Evolutionary conservation across 2,888 invertebrate species (phyloP), one percentile per base, ranked within the genome.

Genomic region (Andrena praecox): DNA sequence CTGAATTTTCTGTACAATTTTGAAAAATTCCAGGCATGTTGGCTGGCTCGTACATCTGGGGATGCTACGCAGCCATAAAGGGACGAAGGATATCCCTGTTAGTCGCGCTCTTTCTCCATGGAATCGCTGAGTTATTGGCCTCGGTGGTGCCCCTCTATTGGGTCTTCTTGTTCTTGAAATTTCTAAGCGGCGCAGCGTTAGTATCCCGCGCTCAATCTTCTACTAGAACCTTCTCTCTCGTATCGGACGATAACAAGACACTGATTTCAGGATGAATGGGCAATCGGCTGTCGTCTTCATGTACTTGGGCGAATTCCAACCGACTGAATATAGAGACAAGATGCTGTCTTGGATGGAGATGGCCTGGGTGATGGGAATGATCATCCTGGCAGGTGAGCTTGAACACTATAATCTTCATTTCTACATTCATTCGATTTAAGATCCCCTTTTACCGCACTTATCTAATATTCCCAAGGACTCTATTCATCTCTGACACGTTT

Each of bases 291-390:
- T 97, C 88, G 96, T 97, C 87, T 97, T 97, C 94, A 96, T 97
- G 0, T 97, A 97, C 94, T 94, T 97, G 87, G 97, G 97, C 74
- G 97, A 97, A 94, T 97, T 97, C 94, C 97, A 97, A 91, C 96
- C 96, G 29, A 96, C 96, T 64, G 96, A 96, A 93, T 96, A 96
- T 93, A 95, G 97, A 91, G 97, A 97, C 93, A 96, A 96, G 89
- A 96, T 97, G 91, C 95, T 97, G 76, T 96, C 97, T 93, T 97
- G 97, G 96, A 96, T 97, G 96, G 97, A 97, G 95, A 94, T 97
- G 94, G 97, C 97, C 93, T 97, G 97, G 97, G 97, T 97, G 33
- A 92, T 96, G 54, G 97, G 97, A 79, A 96, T 97, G 77, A 96
- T 97, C 86, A 91, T 96, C 77, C 94, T 97, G 79, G 97, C 97